phyloP scores from a whole-genome alignment of 1,140 invertebrate genomes.

The Antheraea pernyi region DNA sequence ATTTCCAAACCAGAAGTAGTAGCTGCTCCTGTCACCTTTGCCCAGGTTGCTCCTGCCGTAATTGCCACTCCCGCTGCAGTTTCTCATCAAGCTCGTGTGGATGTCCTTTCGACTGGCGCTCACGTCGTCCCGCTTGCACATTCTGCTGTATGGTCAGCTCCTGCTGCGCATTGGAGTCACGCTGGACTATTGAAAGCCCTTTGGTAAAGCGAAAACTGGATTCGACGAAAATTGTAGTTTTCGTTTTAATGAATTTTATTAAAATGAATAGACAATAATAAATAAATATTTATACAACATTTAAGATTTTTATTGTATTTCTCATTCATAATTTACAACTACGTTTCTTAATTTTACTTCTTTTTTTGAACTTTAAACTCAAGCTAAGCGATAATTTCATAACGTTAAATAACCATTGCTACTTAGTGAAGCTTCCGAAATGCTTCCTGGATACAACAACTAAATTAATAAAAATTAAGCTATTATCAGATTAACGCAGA shows the following conservation, averaged over 20 bases:
- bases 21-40: slow-evolving; percentile 39
- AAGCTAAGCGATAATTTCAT: too few species aligned
- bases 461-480: too few species aligned
- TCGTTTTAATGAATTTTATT: slow-evolving; percentile 44
- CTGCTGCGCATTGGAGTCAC: slow-evolving; percentile 30
- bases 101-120: slow-evolving; percentile 16
- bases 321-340: neutral
- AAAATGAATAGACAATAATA: slow-evolving; percentile 51
- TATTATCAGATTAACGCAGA: too few species aligned
- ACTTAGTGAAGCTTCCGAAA: too few species aligned
- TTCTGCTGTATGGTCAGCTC: slow-evolving; percentile 35
- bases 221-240: slow-evolving; percentile 51
- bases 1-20: slow-evolving; percentile 58
- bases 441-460: too few species aligned
- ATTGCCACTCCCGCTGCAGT: slow-evolving; percentile 39
- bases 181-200: slow-evolving; percentile 26
- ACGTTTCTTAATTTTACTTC: too few species aligned
- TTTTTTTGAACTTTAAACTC: too few species aligned
- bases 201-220: slow-evolving; percentile 40
- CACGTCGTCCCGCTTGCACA: slow-evolving; percentile 41
- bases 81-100: slow-evolving; percentile 32
- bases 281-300: slow-evolving; percentile 14
- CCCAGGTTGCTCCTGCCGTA: slow-evolving; percentile 29
- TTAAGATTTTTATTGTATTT: neutral
- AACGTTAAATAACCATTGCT: too few species aligned